Percentiles rank a stretch among this genome's conserved stretches.
These are phyloP conservation scores for Bombus waltoni DNA, from an alignment of 1,140 invertebrate species.

Conservation along the genomic window DNA sequence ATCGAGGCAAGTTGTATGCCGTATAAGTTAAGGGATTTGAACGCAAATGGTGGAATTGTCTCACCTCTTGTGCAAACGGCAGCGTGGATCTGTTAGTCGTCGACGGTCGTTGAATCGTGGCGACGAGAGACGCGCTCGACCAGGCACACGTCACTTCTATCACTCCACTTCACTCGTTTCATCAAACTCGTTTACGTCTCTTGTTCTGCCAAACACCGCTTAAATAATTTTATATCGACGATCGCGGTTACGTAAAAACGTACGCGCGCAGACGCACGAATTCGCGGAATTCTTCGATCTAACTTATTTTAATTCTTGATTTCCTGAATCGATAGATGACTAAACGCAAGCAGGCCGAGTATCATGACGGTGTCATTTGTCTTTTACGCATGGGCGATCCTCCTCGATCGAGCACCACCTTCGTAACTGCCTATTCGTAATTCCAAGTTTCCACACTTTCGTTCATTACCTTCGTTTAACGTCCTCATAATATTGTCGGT, in stretches of 20 bases:
- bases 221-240: not conserved
- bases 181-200: constrained; percentile 27
- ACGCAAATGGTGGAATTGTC: constrained; percentile 7
- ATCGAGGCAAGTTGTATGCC: not conserved
- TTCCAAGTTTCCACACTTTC: not conserved
- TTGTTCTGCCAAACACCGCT: not conserved
- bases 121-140: constrained; percentile 50
- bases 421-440: not conserved
- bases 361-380: not conserved
- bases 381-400: not conserved
- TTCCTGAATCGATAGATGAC: not conserved
- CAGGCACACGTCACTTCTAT: constrained; percentile 41
- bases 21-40: not conserved
- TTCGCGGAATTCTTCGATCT: not conserved
- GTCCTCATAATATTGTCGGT: constrained; percentile 40
- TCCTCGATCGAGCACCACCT: not conserved
- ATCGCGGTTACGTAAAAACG: not conserved
- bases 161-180: constrained; percentile 61
- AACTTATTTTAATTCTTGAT: not conserved
- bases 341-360: not conserved
- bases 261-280: not conserved
- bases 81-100: constrained; percentile 71
- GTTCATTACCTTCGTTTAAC: not conserved
- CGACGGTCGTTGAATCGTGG: constrained; percentile 70
- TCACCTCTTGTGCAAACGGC: constrained; percentile 78